These are phyloP conservation scores for Nemopilema nomurai DNA, from an alignment of 30 jellyfish, hydroid and myxozoan species.

Conservation along the genomic window DNA sequence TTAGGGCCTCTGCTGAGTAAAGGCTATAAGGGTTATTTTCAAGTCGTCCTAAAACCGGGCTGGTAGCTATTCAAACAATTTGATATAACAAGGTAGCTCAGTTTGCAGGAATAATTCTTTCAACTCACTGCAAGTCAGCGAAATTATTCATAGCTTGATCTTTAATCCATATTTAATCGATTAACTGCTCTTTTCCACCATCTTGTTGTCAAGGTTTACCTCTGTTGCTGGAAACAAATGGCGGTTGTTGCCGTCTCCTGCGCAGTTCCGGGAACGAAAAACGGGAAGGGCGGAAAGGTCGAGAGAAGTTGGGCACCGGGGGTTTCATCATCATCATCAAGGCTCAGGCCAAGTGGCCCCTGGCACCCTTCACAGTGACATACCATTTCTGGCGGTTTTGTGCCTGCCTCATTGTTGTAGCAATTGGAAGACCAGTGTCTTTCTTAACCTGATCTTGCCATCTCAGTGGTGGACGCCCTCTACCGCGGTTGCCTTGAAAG, in stretches of 20 bases:
- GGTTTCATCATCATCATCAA: background rate
- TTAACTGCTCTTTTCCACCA: slow-evolving; percentile 74
- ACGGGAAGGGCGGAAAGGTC: background rate
- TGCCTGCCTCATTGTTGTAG: too few relatives aligned
- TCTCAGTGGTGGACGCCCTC: background rate
- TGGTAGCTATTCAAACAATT: too few relatives aligned
- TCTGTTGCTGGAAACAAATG: slow-evolving; percentile 34
- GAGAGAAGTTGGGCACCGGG: background rate
- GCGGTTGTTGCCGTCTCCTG: slow-evolving; percentile 26
- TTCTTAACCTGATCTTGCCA: background rate
- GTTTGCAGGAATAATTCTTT: too few relatives aligned
- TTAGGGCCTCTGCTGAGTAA: too few relatives aligned
- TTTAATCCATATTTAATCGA: background rate
- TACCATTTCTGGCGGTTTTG: too few relatives aligned
- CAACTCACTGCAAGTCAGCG: background rate
- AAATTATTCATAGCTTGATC: slow-evolving; percentile 1
- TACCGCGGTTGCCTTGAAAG: background rate
- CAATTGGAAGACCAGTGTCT: too few relatives aligned
- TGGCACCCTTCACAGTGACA: too few relatives aligned
- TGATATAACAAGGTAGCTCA: too few relatives aligned
- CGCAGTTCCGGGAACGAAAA: slow-evolving; percentile 6
- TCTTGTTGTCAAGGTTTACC: slow-evolving; percentile 60
- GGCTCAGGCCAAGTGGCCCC: too few relatives aligned
- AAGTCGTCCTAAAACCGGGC: too few relatives aligned
- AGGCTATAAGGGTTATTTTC: too few relatives aligned